Percentiles rank a stretch among this genome's conserved stretches.
phyloP scores from a whole-genome alignment of 2,888 invertebrate genomes.

The Pristionchus entomophagus region DNA sequence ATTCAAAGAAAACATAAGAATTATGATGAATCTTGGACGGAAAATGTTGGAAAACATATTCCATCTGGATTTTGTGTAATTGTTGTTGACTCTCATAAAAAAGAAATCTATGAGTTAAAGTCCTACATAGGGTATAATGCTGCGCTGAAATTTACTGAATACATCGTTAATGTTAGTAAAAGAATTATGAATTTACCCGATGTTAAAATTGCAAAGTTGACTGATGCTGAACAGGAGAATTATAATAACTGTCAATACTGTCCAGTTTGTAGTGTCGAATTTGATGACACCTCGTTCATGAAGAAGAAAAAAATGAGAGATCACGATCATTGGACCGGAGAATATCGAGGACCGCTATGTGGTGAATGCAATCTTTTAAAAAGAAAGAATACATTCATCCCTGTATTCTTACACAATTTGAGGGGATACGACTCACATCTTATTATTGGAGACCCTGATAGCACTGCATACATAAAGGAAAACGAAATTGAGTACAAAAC shows the following conservation, averaged over 20 bases:
- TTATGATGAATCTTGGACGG: conserved; percentile 50
- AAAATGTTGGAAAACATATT: conserved; percentile 55
- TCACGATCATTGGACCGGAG: conserved; percentile 57
- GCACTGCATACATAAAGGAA: conserved; percentile 45
- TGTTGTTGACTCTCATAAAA: conserved; percentile 46
- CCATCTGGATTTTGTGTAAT: conserved; percentile 51
- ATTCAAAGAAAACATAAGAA: conserved; percentile 28
- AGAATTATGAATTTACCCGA: conserved; percentile 50
- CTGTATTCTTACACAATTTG: conserved; percentile 55
- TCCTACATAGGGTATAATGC: conserved; percentile 51
- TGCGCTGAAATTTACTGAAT: conserved; percentile 51
- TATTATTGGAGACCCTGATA: conserved; percentile 51
- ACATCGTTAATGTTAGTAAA: conserved; percentile 51
- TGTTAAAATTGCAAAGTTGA: conserved; percentile 49
- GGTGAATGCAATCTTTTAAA: conserved; percentile 52
- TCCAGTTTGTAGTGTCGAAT: conserved; percentile 49
- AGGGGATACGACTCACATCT: conserved; percentile 57
- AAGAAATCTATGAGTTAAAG: conserved; percentile 46
- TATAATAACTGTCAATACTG: conserved; percentile 43
- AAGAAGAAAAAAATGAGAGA: conserved; percentile 49
- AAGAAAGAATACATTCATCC: conserved; percentile 54
- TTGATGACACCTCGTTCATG: conserved; percentile 24
- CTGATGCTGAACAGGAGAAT: conserved; percentile 47
- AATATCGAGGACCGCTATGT: conserved; percentile 55
- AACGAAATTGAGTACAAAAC: conserved; percentile 47